Base-by-base conservation (phyloP, 2,113 vertebrate genomes). In the Pterophyllum scalare region DNA sequence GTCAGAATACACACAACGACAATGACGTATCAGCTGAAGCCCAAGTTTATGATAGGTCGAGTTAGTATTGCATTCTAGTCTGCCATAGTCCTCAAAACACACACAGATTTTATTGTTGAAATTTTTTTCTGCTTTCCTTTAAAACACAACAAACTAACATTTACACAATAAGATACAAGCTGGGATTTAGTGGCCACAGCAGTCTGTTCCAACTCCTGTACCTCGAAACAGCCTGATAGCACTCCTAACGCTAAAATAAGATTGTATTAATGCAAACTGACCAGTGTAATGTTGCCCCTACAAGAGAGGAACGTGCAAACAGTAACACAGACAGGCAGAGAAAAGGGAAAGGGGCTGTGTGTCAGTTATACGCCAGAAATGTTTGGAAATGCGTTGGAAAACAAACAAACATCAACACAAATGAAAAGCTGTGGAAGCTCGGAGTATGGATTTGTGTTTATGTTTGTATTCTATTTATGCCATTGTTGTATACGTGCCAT, bases 381-480 rank as follows among this genome's bases (percentile, higher is more conserved):
- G 65, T 52, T 70, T 72, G 65, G 43, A 72, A 72, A 54, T 54
- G 46, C 54, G 43, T n/a, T 54, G 65, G 24, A 13, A 52, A 70
- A 70, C 43, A 70, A 70, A 52, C 40, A 70, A 70, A 70, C 65
- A 49, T 43, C 28, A 70, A 20, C 43, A 52, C 17, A 6, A 20
- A 49, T 70, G 67, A 43, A 54, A 72, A 72, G 43, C 67, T 72
- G 20, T 10, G 54, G 9, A 56, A 56, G 54, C 8, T 56, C 1
- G 20, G 10, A n/a, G 20, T 11, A 56, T 11, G 20, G 54, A 56
- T 28, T 33, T 72, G 26, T 72, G 67, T 72, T 72, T 72, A 72
- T 72, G 26, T 72, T 33, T 19, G 10, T 64, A 11, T n/a, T 72
- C 14, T 56, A 49, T 59, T 70, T 46, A 59, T 60, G 54, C 74